A percentile compares a stretch with the other conserved stretches of the same genome.
Evolutionary conservation across 2,797 vertebrate species (phyloP).

Genomic region (Tauraco hartlaubi): DNA sequence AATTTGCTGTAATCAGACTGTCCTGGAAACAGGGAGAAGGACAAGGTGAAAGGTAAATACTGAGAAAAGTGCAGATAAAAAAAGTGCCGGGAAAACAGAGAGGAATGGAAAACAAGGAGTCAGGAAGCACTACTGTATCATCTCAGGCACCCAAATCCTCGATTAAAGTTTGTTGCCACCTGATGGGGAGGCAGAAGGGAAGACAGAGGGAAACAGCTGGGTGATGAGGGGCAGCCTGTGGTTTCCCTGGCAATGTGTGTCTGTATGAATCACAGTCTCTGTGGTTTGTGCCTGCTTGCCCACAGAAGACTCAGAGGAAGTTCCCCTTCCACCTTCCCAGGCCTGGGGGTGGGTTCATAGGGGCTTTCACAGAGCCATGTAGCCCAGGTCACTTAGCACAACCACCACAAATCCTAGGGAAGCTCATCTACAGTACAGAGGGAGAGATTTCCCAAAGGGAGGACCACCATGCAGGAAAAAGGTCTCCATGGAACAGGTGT

Average conservation of each 20-base stretch:
- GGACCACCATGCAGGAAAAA: not conserved
- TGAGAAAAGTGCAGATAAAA: not conserved
- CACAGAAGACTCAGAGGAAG: not conserved
- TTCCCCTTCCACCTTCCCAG: not conserved
- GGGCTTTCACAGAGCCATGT: not conserved
- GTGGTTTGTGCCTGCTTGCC: not conserved
- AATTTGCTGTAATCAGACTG: not conserved
- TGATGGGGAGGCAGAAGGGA: not conserved
- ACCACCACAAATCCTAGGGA: fast-evolving
- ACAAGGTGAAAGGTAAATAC: not conserved
- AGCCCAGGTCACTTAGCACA: not conserved
- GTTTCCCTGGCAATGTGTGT: not conserved
- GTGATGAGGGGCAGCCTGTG: not conserved
- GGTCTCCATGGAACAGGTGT: not conserved
- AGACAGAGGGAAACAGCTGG: not conserved
- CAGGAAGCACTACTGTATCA: not conserved
- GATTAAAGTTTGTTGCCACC: not conserved
- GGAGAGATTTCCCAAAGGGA: not conserved
- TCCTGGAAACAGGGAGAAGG: not conserved
- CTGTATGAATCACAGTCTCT: not conserved
- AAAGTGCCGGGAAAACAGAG: not conserved
- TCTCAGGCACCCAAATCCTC: not conserved
- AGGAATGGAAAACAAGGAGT: slow-evolving; percentile 28
- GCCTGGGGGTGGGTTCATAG: not conserved
- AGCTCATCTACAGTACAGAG: not conserved